phyloP scores from a whole-genome alignment of 2,113 vertebrate species.

The Mola mola region DNA sequence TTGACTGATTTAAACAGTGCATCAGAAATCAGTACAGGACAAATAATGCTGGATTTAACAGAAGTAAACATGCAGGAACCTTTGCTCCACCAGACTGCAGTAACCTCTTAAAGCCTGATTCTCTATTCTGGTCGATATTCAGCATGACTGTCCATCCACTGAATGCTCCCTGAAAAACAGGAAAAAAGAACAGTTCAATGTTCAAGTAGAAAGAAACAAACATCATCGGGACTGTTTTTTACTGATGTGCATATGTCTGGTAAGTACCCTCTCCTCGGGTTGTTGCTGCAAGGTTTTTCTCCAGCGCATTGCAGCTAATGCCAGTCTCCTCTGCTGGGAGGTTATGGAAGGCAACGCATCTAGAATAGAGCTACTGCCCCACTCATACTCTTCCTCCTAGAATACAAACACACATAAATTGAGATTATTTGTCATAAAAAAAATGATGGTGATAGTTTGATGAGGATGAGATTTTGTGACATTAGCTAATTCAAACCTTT shows the following conservation, averaged over 20 bases:
- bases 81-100: constrained; percentile 95
- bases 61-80: constrained; percentile 73
- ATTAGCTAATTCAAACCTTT: no score
- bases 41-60: background rate
- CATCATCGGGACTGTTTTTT: background rate
- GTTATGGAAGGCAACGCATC: constrained; percentile 87
- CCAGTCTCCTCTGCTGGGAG: constrained; percentile 89
- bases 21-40: background rate
- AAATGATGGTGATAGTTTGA: no score
- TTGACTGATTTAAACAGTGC: background rate
- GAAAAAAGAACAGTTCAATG: background rate
- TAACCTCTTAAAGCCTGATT: constrained; percentile 92
- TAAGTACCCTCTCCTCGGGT: constrained; percentile 73
- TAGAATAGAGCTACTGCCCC: constrained; percentile 91
- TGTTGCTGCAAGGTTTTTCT: constrained; percentile 87
- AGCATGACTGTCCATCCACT: constrained; percentile 96
- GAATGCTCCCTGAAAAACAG: constrained; percentile 90
- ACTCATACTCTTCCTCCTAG: constrained; percentile 97
- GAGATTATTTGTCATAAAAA: no score
- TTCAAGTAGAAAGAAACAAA: background rate
- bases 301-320: constrained; percentile 93
- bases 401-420: constrained; percentile 15
- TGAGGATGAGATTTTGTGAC: no score
- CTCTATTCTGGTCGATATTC: constrained; percentile 91
- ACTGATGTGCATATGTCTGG: constrained; percentile 53